Base-by-base conservation (phyloP, 1,140 invertebrate genomes). In the Triops cancriformis region DNA sequence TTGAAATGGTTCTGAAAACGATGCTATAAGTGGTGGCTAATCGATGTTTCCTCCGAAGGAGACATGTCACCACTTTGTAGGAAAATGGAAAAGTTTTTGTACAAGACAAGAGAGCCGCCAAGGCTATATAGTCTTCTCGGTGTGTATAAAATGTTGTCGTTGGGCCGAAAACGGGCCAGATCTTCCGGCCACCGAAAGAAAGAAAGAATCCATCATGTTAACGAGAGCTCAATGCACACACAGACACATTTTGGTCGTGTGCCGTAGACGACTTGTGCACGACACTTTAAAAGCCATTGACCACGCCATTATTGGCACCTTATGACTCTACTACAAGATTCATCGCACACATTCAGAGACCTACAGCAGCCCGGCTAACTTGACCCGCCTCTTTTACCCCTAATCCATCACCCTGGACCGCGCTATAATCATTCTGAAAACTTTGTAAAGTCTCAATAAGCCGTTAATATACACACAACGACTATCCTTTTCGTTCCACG, bases 151-250 rank as follows among this genome's bases (percentile, higher is more conserved):
- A 23, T 64, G n/a, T 64, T 23, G 51, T 64, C 51, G 51, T 23
- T 23, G 9, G 23, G 14, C 51, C 51, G 51, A 23, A 64, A 64
- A 37, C 31, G 31, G 31, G 31, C 31, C 31, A 64, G 51, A 64
- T 64, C 51, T 23, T 64, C 51, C 51, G 51, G 18, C n/a, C n/a
- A 18, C 14, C 14, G 51, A 64, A n/a, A n/a, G n/a, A n/a, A n/a
- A n/a, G n/a, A n/a, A n/a, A n/a, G 51, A 64, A 64, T 64, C 51
- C 51, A 64, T 64, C 51, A 64, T 64, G 51, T 64, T 64, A 64
- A 64, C 51, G 51, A 64, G 51, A 64, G 18, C 51, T 23, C 51
- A 64, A 64, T 14, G 31, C 31, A 37, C 31, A 37, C 31, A 64
- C 51, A n/a, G n/a, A n/a, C n/a, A 64, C n/a, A 64, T 64, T 64